Evolutionary conservation across 2,888 invertebrate genomes (phyloP), one percentile per base, ranked within the genome.

Genomic region (Brachyopa scutellaris): DNA sequence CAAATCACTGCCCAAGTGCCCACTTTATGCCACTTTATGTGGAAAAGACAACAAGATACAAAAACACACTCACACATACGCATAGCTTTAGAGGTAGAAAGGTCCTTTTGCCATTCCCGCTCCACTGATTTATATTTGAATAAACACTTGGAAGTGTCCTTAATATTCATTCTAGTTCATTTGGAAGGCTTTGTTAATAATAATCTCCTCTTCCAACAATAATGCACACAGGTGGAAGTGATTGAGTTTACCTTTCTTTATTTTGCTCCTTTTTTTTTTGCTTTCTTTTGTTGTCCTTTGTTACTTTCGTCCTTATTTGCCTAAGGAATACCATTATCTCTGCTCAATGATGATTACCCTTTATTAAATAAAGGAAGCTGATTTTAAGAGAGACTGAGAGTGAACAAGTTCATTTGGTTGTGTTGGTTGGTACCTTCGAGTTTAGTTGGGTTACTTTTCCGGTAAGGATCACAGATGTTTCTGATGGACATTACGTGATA

Each of bases 121-220:
- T 49, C 36, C 15, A 49, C 49, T 51, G 62, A 55, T 36, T 61
- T 42, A 62, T 45, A 53, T 53, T 53, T 13, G 45, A 61, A 33
- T 45, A 79, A 79, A 74, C 61, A 69, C 47, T 79, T 67, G 61
- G 23, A 74, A 69, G 69, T 76, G 57, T 49, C 76, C 64, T 76
- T 69, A 80, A 80, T 76, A 70, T 69, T 74, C 74, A 62, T 80
- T 64, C 80, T 64, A 70, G 76, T 76, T 80, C 80, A 76, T 70
- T 80, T 76, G 73, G 73, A 61, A 21, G 74, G 61, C 67, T 74
- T 62, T 79, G 79, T 79, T 69, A 69, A 62, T 69, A 62, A 69
- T 64, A 64, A 64, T 66, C 57, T 49, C 11, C 31, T 66, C 57
- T 49, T n/a, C 31, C 19, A 21, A 11, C 40, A 57, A 47, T 33